Base-by-base conservation (phyloP, 2,797 vertebrate genomes). In the Amniataba percoides region DNA sequence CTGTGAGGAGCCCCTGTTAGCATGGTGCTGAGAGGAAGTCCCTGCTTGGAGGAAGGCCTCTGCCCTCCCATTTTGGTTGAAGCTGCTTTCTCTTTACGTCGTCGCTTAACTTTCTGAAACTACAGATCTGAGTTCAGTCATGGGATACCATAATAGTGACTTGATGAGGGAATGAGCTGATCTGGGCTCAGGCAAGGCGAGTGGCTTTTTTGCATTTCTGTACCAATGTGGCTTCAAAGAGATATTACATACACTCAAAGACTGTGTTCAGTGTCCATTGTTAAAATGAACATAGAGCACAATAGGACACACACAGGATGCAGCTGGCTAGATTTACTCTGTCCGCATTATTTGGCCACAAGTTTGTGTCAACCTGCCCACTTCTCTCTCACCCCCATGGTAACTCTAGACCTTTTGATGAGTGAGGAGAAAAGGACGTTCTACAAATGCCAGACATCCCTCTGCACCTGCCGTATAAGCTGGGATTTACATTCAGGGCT, bases 1-100 rank as follows among this genome's bases (percentile, higher is more conserved):
- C 94, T 96, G 94, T 96, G 82, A 93, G 80, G 75, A 92, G 92
- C 85, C 87, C 77, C 88, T 92, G 89, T 93, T 93, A 93, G 92
- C 89, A 88, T 83, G 87, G 90, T 81, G 82, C 87, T 85, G 88
- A 91, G 89, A 95, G 92, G 90, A 94, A 95, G 90, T 93, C 91
- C 90, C 79, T 10, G 77, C 85, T 88, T 80, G 81, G 80, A 88
- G 85, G 81, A 94, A 91, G 91, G 88, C 84, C 91, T 86, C 83
- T 82, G 74, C 89, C 89, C 84, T 80, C 79, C 74, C 81, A n/a
- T 80, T 49, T 74, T 25, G 65, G 77, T 81, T 78, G 71, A 80
- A 78, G 39, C 69, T 78, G 74, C 63, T 82, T 86, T 89, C 79
- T 80, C 84, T 80, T 55, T 83, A 63, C 76, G n/a, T 64, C 5